Conservation (phyloP, 2,888 invertebrate genomes). For the Ommatoiulus sabulosus region DNA sequence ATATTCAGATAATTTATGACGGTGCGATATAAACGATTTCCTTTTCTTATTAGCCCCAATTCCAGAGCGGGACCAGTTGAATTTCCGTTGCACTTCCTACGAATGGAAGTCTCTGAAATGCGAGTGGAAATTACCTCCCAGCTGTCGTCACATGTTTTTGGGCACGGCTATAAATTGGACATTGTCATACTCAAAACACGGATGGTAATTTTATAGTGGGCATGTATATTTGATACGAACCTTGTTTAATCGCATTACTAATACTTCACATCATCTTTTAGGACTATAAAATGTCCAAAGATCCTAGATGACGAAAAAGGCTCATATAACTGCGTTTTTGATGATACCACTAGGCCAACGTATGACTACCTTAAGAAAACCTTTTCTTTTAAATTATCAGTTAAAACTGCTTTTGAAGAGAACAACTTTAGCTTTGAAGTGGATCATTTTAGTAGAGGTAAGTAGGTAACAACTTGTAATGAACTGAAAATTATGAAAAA, state of each 20-base stretch:
- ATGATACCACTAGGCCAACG: neutral
- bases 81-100: neutral
- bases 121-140: neutral
- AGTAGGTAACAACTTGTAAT: too few species aligned
- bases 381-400: neutral
- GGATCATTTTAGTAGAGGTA: constrained; percentile 41
- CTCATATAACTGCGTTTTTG: neutral
- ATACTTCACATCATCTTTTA: neutral
- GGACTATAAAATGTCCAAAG: neutral
- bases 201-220: neutral
- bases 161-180: neutral
- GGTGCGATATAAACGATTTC: neutral
- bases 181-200: neutral
- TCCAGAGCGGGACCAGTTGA: neutral
- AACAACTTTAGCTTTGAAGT: neutral
- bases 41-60: neutral
- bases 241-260: neutral
- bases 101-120: neutral
- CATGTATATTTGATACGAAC: neutral
- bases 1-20: neutral
- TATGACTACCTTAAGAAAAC: neutral
- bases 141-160: neutral
- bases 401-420: neutral
- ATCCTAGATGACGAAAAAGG: neutral
- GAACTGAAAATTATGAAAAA: too few species aligned